Percentiles rank a stretch among this genome's conserved stretches.
Conservation (phyloP, 1,140 invertebrate species). For the Tyrophagus putrescentiae region DNA sequence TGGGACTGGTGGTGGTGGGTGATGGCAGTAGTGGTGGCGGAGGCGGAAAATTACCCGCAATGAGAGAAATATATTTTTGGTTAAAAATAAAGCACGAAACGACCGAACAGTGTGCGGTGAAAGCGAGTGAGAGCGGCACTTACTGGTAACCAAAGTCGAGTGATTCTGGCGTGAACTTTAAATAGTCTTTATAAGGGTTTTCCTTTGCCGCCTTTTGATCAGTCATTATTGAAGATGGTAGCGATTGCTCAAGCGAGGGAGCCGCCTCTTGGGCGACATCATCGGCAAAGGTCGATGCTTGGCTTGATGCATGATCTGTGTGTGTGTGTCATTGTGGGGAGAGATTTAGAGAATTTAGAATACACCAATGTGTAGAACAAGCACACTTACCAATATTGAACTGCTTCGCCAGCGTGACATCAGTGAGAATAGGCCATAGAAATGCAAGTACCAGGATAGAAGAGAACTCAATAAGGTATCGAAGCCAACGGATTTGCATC, state of each 20-base stretch:
- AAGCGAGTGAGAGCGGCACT: neutral
- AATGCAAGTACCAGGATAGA: slow-evolving; percentile 13
- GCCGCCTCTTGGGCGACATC: too few species aligned
- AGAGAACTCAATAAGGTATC: slow-evolving; percentile 13
- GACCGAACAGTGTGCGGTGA: neutral
- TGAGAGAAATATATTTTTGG: neutral
- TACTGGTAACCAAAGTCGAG: slow-evolving; percentile 17
- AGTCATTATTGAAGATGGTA: too few species aligned
- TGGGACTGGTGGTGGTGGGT: slow-evolving; percentile 47
- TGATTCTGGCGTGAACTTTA: slow-evolving; percentile 18
- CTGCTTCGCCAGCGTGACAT: slow-evolving; percentile 13
- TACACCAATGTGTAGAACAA: too few species aligned
- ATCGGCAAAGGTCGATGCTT: slow-evolving; percentile 7
- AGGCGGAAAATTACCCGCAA: too few species aligned
- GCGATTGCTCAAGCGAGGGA: too few species aligned
- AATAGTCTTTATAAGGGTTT: neutral
- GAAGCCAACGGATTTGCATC: too few species aligned
- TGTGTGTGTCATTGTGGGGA: too few species aligned
- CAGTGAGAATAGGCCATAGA: slow-evolving; percentile 11
- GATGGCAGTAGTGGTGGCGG: too few species aligned
- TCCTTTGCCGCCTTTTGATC: too few species aligned
- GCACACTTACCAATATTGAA: slow-evolving; percentile 8
- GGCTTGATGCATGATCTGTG: slow-evolving; percentile 12
- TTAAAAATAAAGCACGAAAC: neutral
- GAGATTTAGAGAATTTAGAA: neutral